Conservation (phyloP, 2,113 vertebrate genomes). For the western clawed frog (Xenopus tropicalis) region DNA sequence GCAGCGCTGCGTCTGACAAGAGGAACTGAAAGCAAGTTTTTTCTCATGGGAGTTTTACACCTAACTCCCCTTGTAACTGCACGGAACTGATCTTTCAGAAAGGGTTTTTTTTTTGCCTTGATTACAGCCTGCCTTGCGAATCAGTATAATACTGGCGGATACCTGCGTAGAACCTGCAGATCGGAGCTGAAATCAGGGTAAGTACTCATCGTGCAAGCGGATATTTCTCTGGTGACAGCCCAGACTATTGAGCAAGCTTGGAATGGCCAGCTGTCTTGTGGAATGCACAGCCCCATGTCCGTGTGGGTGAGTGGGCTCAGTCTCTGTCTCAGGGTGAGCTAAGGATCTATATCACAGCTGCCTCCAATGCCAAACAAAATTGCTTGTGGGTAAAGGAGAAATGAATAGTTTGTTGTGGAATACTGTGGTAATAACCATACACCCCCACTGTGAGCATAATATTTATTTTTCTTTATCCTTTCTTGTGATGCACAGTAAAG, state of each 20-base stretch:
- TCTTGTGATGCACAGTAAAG: slow-evolving; percentile 13
- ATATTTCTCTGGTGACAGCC: neutral
- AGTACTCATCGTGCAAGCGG: neutral
- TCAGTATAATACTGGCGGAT: slow-evolving; percentile 1
- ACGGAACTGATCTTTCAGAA: neutral
- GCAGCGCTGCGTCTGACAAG: no score
- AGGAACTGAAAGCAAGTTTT: no score
- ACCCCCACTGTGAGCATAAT: no score
- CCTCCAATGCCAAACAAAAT: neutral
- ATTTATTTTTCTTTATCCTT: neutral
- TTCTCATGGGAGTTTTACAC: no score
- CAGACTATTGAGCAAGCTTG: slow-evolving; percentile 6
- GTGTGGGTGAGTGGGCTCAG: slow-evolving; percentile 26
- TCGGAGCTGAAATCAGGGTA: slow-evolving; percentile 6
- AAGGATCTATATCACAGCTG: slow-evolving; percentile 19
- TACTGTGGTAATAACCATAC: no score
- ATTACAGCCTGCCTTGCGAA: slow-evolving; percentile 10
- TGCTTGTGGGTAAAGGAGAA: no score
- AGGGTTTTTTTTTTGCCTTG: neutral
- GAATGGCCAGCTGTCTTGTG: slow-evolving; percentile 27
- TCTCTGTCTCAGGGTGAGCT: slow-evolving; percentile 13
- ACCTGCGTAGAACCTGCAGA: neutral
- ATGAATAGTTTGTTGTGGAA: no score
- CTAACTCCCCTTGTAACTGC: no score
- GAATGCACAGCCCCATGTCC: slow-evolving; percentile 9